phyloP scores from a whole-genome alignment of 2,797 vertebrate genomes.

The Oreortyx pictus region DNA sequence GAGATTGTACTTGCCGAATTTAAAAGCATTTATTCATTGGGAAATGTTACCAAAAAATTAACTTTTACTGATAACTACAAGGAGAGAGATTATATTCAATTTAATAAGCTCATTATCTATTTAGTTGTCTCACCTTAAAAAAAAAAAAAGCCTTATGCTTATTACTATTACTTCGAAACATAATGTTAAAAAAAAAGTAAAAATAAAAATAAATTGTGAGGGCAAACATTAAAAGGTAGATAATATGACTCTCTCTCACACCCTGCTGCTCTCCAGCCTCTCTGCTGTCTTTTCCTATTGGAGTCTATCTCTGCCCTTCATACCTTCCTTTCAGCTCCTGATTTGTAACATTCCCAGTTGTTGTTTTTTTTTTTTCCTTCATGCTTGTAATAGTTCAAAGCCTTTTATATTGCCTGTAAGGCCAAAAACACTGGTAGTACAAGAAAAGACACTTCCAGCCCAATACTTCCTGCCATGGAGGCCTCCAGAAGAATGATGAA shows the following conservation, averaged over 20 bases:
- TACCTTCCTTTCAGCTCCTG: neutral
- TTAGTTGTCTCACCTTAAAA: neutral
- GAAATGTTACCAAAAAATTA: neutral
- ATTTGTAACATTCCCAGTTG: neutral
- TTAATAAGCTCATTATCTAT: neutral
- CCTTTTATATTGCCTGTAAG: neutral
- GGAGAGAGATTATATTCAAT: neutral
- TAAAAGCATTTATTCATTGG: neutral
- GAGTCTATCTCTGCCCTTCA: neutral
- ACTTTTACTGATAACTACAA: neutral
- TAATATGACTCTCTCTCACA: neutral
- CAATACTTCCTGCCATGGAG: neutral
- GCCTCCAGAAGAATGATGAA: neutral
- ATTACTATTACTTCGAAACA: neutral
- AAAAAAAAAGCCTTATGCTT: neutral
- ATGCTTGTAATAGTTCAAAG: rapidly evolving
- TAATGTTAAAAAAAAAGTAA: neutral
- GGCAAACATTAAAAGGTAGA: neutral
- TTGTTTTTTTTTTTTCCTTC: neutral
- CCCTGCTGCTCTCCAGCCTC: neutral
- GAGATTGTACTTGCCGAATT: neutral
- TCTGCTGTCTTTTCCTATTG: neutral
- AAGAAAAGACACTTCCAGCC: neutral
- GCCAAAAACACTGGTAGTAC: neutral
- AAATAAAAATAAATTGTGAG: neutral